phyloP scores from a whole-genome alignment of 2,888 invertebrate species.

The Leucophenga montana region DNA sequence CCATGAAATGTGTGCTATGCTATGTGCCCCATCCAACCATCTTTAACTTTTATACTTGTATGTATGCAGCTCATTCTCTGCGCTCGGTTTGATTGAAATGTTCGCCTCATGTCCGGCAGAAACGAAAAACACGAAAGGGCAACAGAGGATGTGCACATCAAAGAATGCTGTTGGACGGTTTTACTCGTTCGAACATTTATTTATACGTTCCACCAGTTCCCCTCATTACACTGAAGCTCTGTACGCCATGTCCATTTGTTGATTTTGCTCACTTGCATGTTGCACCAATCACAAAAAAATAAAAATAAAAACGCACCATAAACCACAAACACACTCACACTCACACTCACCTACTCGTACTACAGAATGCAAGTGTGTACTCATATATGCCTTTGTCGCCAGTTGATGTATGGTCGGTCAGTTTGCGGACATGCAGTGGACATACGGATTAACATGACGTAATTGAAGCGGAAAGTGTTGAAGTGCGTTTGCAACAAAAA shows the following conservation, averaged over 20 bases:
- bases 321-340: constrained; percentile 10
- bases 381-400: constrained; percentile 23
- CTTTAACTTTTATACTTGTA: constrained; percentile 33
- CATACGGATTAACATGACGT: constrained; percentile 68
- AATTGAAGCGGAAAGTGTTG: constrained; percentile 68
- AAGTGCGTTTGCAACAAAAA: constrained; percentile 14
- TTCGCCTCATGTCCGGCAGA: constrained; percentile 41
- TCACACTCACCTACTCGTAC: constrained; percentile 7
- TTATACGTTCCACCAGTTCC: no score
- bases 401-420: constrained; percentile 71
- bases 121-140: constrained; percentile 9
- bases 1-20: neutral
- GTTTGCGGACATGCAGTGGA: constrained; percentile 71
- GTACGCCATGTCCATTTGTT: constrained; percentile 45
- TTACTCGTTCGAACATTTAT: no score
- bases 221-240: no score
- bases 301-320: constrained; percentile 1
- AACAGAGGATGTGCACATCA: constrained; percentile 47
- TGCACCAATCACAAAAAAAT: constrained; percentile 51
- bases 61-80: constrained; percentile 43
- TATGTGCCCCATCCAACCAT: constrained; percentile 30
- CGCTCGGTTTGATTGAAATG: constrained; percentile 59
- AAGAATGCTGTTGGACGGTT: constrained; percentile 48
- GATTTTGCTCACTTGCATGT: constrained; percentile 51
- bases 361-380: neutral